phyloP scores from a whole-genome alignment of 2,888 invertebrate species.

The Drosophila macrospina region DNA sequence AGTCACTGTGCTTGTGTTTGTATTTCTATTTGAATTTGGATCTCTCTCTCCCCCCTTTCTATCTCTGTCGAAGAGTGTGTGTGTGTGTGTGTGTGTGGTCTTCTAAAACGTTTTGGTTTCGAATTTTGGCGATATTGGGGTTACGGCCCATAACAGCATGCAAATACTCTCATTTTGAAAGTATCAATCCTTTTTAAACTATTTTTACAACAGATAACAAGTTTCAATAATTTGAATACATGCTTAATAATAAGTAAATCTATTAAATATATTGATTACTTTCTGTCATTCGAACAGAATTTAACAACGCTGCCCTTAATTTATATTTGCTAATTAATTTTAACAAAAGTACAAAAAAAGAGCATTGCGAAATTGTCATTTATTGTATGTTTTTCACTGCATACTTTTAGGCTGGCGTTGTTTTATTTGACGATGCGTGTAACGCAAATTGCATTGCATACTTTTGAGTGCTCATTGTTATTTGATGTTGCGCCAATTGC shows the following conservation, averaged over 20 bases:
- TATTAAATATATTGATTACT: too few species aligned
- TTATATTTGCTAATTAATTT: too few species aligned
- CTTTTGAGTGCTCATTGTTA: conserved; percentile 45
- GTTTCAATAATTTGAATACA: too few species aligned
- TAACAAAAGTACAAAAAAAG: neutral
- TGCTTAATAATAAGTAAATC: too few species aligned
- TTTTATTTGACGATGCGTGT: conserved; percentile 31
- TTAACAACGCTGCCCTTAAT: too few species aligned
- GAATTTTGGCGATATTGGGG: conserved; percentile 30
- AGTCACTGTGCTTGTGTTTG: conserved; percentile 37
- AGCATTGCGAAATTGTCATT: conserved; percentile 2
- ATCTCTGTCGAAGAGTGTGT: conserved; percentile 28
- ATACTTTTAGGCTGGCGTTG: conserved; percentile 39
- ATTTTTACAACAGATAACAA: neutral
- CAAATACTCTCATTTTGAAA: conserved; percentile 25
- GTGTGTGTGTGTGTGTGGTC: conserved; percentile 37
- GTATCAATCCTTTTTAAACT: neutral
- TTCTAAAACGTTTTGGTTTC: conserved; percentile 52
- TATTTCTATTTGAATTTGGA: conserved; percentile 14
- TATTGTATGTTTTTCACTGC: conserved; percentile 16
- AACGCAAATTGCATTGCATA: conserved; percentile 50
- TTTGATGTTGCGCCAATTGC: conserved; percentile 23
- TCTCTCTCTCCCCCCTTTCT: conserved; percentile 9
- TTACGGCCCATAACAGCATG: conserved; percentile 25
- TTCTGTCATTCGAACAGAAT: too few species aligned